phyloP scores from a whole-genome alignment of 1,140 invertebrate species.

The Caenorhabditis latens region DNA sequence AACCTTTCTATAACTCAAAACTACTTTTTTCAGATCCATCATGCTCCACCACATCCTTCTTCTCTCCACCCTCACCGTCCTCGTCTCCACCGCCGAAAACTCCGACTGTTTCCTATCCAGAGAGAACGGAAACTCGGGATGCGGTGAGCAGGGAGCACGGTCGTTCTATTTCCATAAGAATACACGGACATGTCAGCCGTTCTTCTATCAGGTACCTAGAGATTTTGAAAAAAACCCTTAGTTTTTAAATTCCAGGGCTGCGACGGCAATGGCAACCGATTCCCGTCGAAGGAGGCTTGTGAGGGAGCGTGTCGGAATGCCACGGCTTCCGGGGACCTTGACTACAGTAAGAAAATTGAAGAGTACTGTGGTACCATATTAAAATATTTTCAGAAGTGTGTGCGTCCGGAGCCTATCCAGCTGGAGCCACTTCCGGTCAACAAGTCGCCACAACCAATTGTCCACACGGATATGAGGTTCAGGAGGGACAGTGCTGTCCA shows the following conservation, averaged over 20 bases:
- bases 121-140: conserved; percentile 70
- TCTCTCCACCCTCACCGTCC: too few relatives aligned
- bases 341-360: conserved; percentile 66
- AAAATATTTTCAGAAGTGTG: conserved; percentile 64
- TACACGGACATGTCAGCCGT: conserved; percentile 74
- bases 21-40: too few relatives aligned
- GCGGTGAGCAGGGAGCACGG: conserved; percentile 63
- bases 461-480: conserved; percentile 73
- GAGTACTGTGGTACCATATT: neutral
- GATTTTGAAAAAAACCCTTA: neutral
- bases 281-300: conserved; percentile 63
- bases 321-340: conserved; percentile 34
- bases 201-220: conserved; percentile 67
- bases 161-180: conserved; percentile 72
- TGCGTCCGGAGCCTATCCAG: conserved; percentile 72
- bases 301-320: conserved; percentile 56
- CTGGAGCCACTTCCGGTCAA: conserved; percentile 66
- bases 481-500: conserved; percentile 72
- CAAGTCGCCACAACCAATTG: conserved; percentile 69
- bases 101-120: conserved; percentile 61
- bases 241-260: conserved; percentile 64
- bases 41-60: too few relatives aligned
- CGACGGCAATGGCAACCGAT: conserved; percentile 71
- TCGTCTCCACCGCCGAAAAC: neutral
- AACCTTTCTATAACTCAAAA: too few relatives aligned